phyloP scores from a whole-genome alignment of 2,888 invertebrate genomes.

The Amblyjoppa fuscipennis region DNA sequence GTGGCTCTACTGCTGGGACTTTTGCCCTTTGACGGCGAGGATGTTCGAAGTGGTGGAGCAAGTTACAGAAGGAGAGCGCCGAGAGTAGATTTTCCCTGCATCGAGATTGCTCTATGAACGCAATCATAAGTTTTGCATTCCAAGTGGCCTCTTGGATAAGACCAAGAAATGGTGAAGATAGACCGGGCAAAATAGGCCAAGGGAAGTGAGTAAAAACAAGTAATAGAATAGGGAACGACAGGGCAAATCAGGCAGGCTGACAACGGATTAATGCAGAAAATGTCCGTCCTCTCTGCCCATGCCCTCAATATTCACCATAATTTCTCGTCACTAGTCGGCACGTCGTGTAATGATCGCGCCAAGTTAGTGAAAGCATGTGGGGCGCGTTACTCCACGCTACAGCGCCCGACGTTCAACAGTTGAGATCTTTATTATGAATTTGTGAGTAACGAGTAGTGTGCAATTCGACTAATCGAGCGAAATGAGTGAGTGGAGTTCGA shows the following conservation, averaged over 20 bases:
- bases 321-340: constrained; percentile 55
- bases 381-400: constrained; percentile 59
- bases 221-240: constrained; percentile 52
- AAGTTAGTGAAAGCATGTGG: constrained; percentile 63
- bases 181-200: neutral
- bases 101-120: constrained; percentile 58
- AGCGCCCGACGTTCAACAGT: constrained; percentile 55
- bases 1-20: neutral
- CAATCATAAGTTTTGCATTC: constrained; percentile 59
- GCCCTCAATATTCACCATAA: neutral
- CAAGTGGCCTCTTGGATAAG: neutral
- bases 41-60: constrained; percentile 32
- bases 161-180: neutral
- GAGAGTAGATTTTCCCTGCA: constrained; percentile 19
- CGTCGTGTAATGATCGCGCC: constrained; percentile 60
- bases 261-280: constrained; percentile 14
- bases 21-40: constrained; percentile 28
- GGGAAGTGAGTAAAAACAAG: constrained; percentile 30
- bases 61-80: constrained; percentile 29
- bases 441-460: constrained; percentile 69
- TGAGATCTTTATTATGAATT: constrained; percentile 69
- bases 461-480: constrained; percentile 65
- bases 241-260: constrained; percentile 17
- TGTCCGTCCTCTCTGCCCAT: constrained; percentile 36
- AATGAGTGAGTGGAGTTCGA: constrained; percentile 42